phyloP scores from a whole-genome alignment of 2,888 invertebrate species.

The Torymus auratus region DNA sequence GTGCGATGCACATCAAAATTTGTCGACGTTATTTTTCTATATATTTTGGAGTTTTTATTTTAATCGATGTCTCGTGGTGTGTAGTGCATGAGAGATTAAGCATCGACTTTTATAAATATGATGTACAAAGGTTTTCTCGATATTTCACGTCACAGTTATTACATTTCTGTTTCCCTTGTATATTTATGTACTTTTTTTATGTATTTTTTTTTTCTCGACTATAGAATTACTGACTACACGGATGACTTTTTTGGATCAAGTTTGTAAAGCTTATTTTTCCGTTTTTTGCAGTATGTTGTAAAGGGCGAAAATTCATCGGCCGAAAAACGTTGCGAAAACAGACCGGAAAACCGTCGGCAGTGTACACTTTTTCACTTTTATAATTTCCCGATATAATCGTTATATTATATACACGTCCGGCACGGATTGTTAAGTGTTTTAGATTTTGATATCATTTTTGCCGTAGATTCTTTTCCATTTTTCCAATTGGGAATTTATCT shows the following conservation, averaged over 20 bases:
- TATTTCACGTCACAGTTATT: constrained; percentile 27
- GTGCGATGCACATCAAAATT: constrained; percentile 56
- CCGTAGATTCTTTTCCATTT: neutral
- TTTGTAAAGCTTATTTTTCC: constrained; percentile 55
- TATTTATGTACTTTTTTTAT: neutral
- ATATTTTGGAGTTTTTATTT: constrained; percentile 21
- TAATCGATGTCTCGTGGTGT: constrained; percentile 60
- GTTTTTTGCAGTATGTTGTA: constrained; percentile 54
- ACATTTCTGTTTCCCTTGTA: constrained; percentile 13
- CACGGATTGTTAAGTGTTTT: constrained; percentile 57
- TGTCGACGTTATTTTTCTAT: constrained; percentile 36
- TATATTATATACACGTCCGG: constrained; percentile 31
- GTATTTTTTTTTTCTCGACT: neutral
- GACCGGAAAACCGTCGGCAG: constrained; percentile 30
- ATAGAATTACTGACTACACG: constrained; percentile 1
- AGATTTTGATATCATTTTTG: neutral
- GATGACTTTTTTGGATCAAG: neutral
- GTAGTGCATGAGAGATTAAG: constrained; percentile 64
- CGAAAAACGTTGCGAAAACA: constrained; percentile 5
- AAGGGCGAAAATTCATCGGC: constrained; percentile 31
- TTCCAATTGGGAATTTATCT: constrained; percentile 6
- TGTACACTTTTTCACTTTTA: constrained; percentile 32
- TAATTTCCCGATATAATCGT: neutral
- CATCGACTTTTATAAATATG: constrained; percentile 55
- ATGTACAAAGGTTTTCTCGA: constrained; percentile 39